Percentiles rank a stretch among this genome's conserved stretches.
These are phyloP conservation scores for Cromileptes altivelis DNA, from an alignment of 2,113 vertebrate genomes.

Conservation along the genomic window DNA sequence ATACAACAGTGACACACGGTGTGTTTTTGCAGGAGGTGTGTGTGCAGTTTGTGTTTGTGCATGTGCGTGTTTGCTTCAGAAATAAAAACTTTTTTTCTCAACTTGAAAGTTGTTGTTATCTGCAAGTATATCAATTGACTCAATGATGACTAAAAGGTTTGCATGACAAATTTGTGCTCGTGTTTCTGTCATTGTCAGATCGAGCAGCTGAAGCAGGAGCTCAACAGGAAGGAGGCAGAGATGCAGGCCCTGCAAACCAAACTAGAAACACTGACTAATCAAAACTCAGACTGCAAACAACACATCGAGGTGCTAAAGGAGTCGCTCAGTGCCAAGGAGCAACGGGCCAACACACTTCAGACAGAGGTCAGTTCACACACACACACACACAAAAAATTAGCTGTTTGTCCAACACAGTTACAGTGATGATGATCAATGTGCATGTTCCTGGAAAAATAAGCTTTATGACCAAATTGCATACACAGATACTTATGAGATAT, in stretches of 20 bases:
- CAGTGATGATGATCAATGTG: not conserved
- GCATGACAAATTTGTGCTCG: not conserved
- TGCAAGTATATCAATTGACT: not conserved
- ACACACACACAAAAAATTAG: not conserved
- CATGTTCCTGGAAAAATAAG: not conserved
- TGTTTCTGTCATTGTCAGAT: conserved; percentile 84
- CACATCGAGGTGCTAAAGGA: conserved; percentile 99
- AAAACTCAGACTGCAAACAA: conserved; percentile 99
- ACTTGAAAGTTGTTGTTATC: conserved; percentile 11
- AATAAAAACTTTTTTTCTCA: not conserved
- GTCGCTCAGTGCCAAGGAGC: conserved; percentile 98
- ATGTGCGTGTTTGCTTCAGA: not conserved
- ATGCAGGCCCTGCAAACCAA: conserved; percentile 99
- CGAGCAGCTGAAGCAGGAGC: conserved; percentile 95
- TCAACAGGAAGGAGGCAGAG: conserved; percentile 97
- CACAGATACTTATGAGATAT: not conserved
- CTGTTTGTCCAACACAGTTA: not conserved
- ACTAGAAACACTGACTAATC: conserved; percentile 97
- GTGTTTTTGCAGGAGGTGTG: not conserved
- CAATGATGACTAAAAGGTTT: conserved; percentile 27
- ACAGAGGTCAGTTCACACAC: conserved; percentile 89
- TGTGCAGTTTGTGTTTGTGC: conserved; percentile 3
- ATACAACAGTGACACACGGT: not conserved
- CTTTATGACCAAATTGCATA: not conserved
- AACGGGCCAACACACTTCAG: conserved; percentile 95